Evolutionary conservation across 1,140 invertebrate species (phyloP), one percentile per base, ranked within the genome.

Genomic region (Leguminivora glycinivorella): DNA sequence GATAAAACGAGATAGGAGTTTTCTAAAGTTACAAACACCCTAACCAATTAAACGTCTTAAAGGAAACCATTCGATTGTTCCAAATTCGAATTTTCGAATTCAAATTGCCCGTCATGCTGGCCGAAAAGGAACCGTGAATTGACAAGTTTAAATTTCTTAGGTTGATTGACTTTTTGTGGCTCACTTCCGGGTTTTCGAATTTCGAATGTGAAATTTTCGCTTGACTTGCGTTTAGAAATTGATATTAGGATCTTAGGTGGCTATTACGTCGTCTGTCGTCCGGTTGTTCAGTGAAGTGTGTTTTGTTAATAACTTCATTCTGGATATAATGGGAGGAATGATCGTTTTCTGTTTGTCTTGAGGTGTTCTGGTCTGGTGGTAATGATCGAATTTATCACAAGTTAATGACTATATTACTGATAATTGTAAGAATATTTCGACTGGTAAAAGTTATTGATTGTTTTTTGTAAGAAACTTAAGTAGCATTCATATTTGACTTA

Each of bases 211-310:
- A 17, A 24, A 60, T 31, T 70, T 75, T 52, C 84, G 87, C 83
- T 84, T 80, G 78, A 84, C 47, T 52, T 52, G 77, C 71, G 78
- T 73, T 72, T 83, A 73, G 88, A 91, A 91, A 91, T 91, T 91
- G 89, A 91, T 89, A 91, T 72, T 72, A 67, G 81, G 80, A 80
- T 85, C 88, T 89, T 83, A 85, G 82, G 77, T 72, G 78, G 77
- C 76, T 78, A 91, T 91, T 91, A 90, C 81, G 89, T 75, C 84
- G 84, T 79, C 80, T 88, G 89, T 89, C 89, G 85, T 91, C 89
- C 89, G 85, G 84, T 85, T 77, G 75, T 71, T 72, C 84, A 86
- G 75, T 84, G 85, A 82, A 85, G 86, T 83, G 89, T 89, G 87
- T 81, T 70, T 68, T 75, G 70, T 74, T 89, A 89, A 91, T 91